phyloP scores from a whole-genome alignment of 1,140 invertebrate genomes.

The Drosophila willistoni region DNA sequence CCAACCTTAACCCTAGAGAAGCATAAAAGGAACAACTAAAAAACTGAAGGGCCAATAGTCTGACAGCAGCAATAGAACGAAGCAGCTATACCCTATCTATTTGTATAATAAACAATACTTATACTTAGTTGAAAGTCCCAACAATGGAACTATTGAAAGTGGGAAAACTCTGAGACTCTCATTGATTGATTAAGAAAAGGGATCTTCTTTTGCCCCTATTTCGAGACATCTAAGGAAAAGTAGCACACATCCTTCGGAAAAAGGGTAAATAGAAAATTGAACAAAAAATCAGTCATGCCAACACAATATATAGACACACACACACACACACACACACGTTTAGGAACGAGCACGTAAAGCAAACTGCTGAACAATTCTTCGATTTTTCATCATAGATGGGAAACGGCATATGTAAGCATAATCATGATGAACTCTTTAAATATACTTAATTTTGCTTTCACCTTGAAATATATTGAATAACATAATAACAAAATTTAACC shows the following conservation, averaged over 20 bases:
- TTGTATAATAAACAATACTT: too few relatives aligned
- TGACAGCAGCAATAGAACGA: background rate
- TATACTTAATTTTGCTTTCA: background rate
- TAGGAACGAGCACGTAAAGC: constrained; percentile 46
- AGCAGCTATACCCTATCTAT: background rate
- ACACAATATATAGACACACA: background rate
- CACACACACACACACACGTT: constrained; percentile 7
- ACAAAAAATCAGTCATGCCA: constrained; percentile 24
- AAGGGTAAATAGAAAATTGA: background rate
- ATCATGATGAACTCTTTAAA: constrained; percentile 7
- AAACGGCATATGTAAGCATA: background rate
- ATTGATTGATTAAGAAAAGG: too few relatives aligned
- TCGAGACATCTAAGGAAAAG: too few relatives aligned
- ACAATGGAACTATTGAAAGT: too few relatives aligned
- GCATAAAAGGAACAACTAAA: constrained; percentile 2
- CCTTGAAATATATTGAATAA: too few relatives aligned
- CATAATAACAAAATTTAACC: too few relatives aligned
- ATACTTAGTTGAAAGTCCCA: too few relatives aligned
- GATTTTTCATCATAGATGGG: constrained; percentile 9
- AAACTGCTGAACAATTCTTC: constrained; percentile 37
- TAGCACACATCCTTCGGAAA: too few relatives aligned
- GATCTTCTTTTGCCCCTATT: too few relatives aligned
- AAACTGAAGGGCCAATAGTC: constrained; percentile 18
- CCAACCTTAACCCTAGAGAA: constrained; percentile 7
- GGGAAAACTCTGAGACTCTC: too few relatives aligned